Base-by-base conservation (phyloP, 2,113 vertebrate species). In the Ardeotis arabs region DNA sequence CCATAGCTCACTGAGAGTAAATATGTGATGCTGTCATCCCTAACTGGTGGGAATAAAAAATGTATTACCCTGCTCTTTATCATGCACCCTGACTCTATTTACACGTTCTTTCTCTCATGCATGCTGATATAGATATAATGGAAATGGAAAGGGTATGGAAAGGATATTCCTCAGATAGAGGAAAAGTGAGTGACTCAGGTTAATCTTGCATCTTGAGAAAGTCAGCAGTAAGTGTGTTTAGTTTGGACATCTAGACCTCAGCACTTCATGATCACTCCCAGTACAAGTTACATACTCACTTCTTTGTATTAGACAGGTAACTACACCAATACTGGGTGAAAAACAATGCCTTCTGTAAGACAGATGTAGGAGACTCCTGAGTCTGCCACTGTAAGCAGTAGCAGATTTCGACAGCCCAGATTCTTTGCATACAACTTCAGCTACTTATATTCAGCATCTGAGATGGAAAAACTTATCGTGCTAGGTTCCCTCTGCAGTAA, bases 41-140 rank as follows among this genome's bases (percentile, higher is more conserved):
- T 95, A 89, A 92, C 52, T 93, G 83, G 83, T 88, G 58, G 82
- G 70, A 89, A 96, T 91, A 96, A 96, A 94, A 96, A 96, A 91
- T 90, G 59, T 93, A 90, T 82, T 93, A 67, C 58, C 59, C n/a
- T 93, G 79, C 70, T 85, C 93, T 93, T 93, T 85, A 93, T 91
- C 87, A 24, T 84, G 86, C 94, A 89, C 69, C 85, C 80, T 73
- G 76, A 67, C 69, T 91, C 94, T 77, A 64, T 93, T 92, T 92
- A 95, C 84, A 91, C 69, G 56, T 94, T 73, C 55, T 86, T 33
- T 74, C 66, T 83, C 56, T 92, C 70, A 86, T 92, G 87, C 86
- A 69, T 74, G 78, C 73, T 89, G 89, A 96, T 89, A 91, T 2
- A 28, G 80, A 62, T 63, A 74, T 91, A 88, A 95, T 49, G 59